Evolutionary conservation across 2,888 invertebrate genomes (phyloP).

Genomic region (Andrena bicolor): DNA sequence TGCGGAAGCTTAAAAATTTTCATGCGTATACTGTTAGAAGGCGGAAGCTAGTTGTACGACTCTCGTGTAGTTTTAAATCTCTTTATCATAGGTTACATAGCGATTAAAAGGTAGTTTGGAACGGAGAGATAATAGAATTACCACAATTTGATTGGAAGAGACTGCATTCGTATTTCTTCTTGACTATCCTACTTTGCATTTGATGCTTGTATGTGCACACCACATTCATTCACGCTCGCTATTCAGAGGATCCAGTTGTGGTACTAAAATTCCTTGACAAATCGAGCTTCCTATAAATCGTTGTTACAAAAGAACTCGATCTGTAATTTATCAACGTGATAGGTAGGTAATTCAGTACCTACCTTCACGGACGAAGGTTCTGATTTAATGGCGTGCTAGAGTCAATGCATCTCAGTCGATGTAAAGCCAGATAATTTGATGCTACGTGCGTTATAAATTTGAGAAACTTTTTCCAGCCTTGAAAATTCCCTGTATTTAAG

Average conservation of each 20-base stretch:
- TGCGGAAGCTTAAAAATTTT: too few relatives aligned
- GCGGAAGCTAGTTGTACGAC: too few relatives aligned
- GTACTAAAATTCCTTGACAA: conserved; percentile 1
- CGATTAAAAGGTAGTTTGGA: too few relatives aligned
- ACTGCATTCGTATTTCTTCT: too few relatives aligned
- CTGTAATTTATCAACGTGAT: neutral
- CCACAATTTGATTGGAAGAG: too few relatives aligned
- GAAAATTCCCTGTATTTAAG: neutral
- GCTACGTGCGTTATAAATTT: conserved; percentile 1
- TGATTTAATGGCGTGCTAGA: conserved; percentile 10
- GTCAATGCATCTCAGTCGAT: neutral
- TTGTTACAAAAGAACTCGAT: conserved; percentile 6
- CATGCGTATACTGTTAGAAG: too few relatives aligned
- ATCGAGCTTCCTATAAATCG: conserved; percentile 2
- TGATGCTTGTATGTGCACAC: neutral
- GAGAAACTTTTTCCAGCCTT: neutral
- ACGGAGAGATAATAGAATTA: too few relatives aligned
- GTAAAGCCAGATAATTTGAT: conserved; percentile 1
- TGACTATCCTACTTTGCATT: neutral
- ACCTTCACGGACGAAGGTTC: neutral
- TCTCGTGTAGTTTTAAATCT: too few relatives aligned
- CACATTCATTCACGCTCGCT: neutral
- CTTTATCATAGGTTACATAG: too few relatives aligned
- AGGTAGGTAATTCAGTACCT: conserved; percentile 1
- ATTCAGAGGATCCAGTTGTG: neutral